Base-by-base conservation (phyloP, 2,888 invertebrate species). In the Brachynemurus nebulosus region DNA sequence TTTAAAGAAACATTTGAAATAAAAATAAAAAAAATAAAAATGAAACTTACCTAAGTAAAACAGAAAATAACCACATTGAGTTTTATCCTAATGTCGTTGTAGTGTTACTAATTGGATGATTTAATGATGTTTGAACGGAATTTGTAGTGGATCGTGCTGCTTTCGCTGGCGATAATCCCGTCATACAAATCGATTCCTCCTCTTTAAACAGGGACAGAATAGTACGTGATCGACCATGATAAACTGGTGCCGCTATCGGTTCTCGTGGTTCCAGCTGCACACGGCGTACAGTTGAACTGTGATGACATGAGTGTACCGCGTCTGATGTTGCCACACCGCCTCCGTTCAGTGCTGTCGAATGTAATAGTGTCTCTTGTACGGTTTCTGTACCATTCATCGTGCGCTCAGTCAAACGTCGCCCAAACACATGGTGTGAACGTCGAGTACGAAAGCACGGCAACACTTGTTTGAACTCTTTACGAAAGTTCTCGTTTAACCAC, bases 401-500 rank as follows among this genome's bases (percentile, higher is more conserved):
- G 51, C 35, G 23, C 20, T 42, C 42, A 16, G 25, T 34, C 14
- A 30, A 30, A 30, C 30, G 30, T 14, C 30, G 17, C 2, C 30
- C 11, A 16, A 27, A 14, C 12, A 9, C 33, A 19, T 37, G 19
- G 7, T 11, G n/a, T 12, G 19, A 17, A 14, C 21, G 17, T 16
- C 16, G 18, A 18, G 17, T 18, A 17, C 27, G 12, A 35, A 78
- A 75, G 55, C 77, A 77, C 6, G 78, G 78, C 52, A 78, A 66
- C 45, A 86, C 74, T 61, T 80, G 78, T 59, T 84, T 88, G 62
- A 93, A 92, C 62, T 93, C 91, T 61, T 92, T 91, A 40, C 91
- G 78, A 59, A 95, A 95, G 62, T 86, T 88, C 55, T 93, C 93
- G 65, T 96, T 97, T 69, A 96, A 80, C 92, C 93, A 96, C 17